Evolutionary conservation across 1,140 invertebrate genomes (phyloP).

Genomic region (Rhyzopertha dominica): DNA sequence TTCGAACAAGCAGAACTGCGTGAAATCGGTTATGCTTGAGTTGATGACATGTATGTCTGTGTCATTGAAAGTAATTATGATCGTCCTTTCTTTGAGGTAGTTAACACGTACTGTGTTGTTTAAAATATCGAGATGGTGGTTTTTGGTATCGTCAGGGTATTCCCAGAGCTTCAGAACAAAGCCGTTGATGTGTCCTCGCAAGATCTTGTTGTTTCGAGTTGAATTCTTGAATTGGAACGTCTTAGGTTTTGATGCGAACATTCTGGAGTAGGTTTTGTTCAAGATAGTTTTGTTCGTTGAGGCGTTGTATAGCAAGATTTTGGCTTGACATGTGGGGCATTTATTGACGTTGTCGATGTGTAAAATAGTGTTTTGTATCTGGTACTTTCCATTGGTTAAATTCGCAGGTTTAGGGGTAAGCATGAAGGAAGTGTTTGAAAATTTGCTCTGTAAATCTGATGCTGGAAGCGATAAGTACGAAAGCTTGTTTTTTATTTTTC

Average conservation of each 20-base stretch:
- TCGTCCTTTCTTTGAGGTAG: constrained; percentile 57
- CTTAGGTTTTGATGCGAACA: constrained; percentile 34
- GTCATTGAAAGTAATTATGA: constrained; percentile 69
- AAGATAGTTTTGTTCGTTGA: constrained; percentile 22
- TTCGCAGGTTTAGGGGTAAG: too few relatives aligned
- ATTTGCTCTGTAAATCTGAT: too few relatives aligned
- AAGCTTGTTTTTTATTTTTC: constrained; percentile 12
- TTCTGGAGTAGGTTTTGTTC: constrained; percentile 25
- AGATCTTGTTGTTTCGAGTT: constrained; percentile 35
- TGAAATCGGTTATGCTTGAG: constrained; percentile 65
- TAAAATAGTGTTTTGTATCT: too few relatives aligned
- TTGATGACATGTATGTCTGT: constrained; percentile 67
- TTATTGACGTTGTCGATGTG: constrained; percentile 23
- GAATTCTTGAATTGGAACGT: constrained; percentile 29
- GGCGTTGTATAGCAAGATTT: constrained; percentile 18
- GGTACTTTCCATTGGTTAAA: too few relatives aligned
- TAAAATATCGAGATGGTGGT: constrained; percentile 19
- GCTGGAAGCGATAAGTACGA: too few relatives aligned
- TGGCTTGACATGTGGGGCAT: constrained; percentile 28
- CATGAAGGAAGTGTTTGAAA: too few relatives aligned
- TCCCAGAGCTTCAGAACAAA: constrained; percentile 78
- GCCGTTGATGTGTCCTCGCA: constrained; percentile 57
- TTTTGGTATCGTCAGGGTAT: constrained; percentile 50
- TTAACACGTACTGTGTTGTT: constrained; percentile 15
- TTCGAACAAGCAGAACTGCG: constrained; percentile 60